phyloP scores from a whole-genome alignment of 92 coral and sea anemone species.

The Palythoa caribaeorum region DNA sequence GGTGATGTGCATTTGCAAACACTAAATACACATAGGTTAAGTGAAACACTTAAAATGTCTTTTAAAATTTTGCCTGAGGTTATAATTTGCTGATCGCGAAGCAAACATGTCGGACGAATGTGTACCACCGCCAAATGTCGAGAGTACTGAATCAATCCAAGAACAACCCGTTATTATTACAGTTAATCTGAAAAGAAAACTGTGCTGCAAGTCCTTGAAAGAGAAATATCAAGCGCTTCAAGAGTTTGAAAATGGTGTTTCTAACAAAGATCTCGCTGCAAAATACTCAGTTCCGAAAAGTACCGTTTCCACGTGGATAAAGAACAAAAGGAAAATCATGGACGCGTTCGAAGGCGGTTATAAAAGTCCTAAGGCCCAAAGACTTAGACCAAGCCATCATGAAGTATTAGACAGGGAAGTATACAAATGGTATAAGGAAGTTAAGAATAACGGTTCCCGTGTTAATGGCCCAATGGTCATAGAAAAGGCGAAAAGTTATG shows the following conservation, averaged over 20 bases:
- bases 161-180: conserved; percentile 14
- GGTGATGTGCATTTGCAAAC: background rate
- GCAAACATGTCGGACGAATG: background rate
- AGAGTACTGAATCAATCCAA: background rate
- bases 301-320: conserved; percentile 68
- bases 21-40: background rate
- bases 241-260: conserved; percentile 57
- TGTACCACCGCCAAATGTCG: background rate
- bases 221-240: conserved; percentile 62
- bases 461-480: conserved; percentile 12
- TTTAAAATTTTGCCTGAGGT: background rate
- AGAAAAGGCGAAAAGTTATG: conserved; percentile 14
- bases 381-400: background rate
- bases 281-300: conserved; percentile 56
- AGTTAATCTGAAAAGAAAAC: conserved; percentile 51
- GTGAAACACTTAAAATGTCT: background rate
- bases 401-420: conserved; percentile 33
- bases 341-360: conserved; percentile 13
- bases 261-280: conserved; percentile 63
- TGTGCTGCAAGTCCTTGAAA: conserved; percentile 51
- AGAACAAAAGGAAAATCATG: conserved; percentile 58
- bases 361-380: background rate
- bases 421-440: conserved; percentile 43
- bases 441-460: background rate
- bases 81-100: background rate